Conservation (phyloP, 2,888 invertebrate genomes). For the Lycophotia porphyrea region DNA sequence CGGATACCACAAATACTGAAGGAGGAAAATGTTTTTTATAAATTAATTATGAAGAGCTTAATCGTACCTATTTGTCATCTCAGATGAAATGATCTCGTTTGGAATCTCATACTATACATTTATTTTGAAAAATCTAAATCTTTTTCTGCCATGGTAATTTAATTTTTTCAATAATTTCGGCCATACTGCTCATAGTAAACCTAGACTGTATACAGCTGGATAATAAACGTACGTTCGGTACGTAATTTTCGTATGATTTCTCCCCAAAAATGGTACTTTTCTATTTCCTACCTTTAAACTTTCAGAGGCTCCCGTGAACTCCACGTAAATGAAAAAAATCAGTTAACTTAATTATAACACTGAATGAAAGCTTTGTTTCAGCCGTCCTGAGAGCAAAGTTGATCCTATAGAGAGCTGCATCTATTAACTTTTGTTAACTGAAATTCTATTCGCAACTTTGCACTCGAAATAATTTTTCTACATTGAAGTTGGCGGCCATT, state of each 20-base stretch:
- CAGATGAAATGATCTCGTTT: slow-evolving; percentile 1
- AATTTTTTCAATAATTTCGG: not conserved
- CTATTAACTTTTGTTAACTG: slow-evolving; percentile 70
- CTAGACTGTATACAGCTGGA: not conserved
- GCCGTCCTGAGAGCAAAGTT: slow-evolving; percentile 37
- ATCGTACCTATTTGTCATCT: slow-evolving; percentile 4
- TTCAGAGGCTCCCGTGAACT: slow-evolving; percentile 18
- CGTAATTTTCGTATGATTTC: not conserved
- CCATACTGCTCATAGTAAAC: not conserved
- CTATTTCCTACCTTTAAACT: slow-evolving; percentile 11
- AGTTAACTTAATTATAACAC: slow-evolving; percentile 39
- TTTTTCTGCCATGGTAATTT: not conserved
- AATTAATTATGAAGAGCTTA: slow-evolving; percentile 24
- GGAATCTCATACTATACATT: not conserved
- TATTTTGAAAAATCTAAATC: no score
- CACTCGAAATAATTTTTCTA: slow-evolving; percentile 80
- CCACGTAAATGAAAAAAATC: slow-evolving; percentile 16
- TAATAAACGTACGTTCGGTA: no score
- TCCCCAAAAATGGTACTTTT: not conserved
- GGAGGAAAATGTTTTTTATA: slow-evolving; percentile 14
- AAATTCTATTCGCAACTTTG: slow-evolving; percentile 76
- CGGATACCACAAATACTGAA: slow-evolving; percentile 40
- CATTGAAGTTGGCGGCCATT: slow-evolving; percentile 78
- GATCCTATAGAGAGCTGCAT: slow-evolving; percentile 49
- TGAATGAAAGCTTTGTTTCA: slow-evolving; percentile 50